Percentiles rank a stretch among this genome's conserved stretches.
Conservation (phyloP, 2,888 invertebrate species). For the Drosophila ezoana region DNA sequence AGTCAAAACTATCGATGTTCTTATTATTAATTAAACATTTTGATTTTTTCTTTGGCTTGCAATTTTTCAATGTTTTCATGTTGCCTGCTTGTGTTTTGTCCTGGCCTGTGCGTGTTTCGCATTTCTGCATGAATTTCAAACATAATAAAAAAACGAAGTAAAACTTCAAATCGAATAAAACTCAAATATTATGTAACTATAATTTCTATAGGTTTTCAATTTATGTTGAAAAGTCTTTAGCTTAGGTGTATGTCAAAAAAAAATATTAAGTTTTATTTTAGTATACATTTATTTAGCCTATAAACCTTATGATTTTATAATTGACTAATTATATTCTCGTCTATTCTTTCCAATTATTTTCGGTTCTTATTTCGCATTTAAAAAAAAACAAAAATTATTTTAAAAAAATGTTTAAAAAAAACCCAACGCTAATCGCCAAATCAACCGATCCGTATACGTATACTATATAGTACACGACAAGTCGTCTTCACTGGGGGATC, state of each 20-base stretch:
- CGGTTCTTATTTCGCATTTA: constrained; percentile 47
- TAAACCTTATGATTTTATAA: constrained; percentile 52
- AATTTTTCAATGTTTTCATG: constrained; percentile 39
- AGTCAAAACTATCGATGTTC: constrained; percentile 24
- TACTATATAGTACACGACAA: constrained; percentile 84
- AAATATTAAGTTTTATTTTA: constrained; percentile 42
- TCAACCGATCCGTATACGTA: constrained; percentile 58
- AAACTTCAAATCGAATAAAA: constrained; percentile 13
- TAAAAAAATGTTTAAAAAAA: constrained; percentile 23
- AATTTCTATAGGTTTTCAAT: constrained; percentile 33
- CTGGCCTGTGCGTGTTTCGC: constrained; percentile 24
- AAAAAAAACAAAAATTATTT: constrained; percentile 22
- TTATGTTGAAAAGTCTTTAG: constrained; percentile 20
- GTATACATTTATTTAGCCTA: constrained; percentile 34
- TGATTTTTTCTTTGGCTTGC: constrained; percentile 34
- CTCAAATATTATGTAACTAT: constrained; percentile 11
- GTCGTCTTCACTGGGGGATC: constrained; percentile 87
- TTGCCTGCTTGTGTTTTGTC: constrained; percentile 57
- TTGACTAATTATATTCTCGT: constrained; percentile 62
- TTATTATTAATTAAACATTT: constrained; percentile 3
- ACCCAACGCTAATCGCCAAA: constrained; percentile 52
- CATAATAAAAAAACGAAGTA: constrained; percentile 6
- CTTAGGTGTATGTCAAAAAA: constrained; percentile 24
- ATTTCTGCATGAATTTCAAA: constrained; percentile 39
- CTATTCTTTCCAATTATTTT: constrained; percentile 50